Conservation (phyloP, 2,113 vertebrate species). For the Alouatta palliata region DNA sequence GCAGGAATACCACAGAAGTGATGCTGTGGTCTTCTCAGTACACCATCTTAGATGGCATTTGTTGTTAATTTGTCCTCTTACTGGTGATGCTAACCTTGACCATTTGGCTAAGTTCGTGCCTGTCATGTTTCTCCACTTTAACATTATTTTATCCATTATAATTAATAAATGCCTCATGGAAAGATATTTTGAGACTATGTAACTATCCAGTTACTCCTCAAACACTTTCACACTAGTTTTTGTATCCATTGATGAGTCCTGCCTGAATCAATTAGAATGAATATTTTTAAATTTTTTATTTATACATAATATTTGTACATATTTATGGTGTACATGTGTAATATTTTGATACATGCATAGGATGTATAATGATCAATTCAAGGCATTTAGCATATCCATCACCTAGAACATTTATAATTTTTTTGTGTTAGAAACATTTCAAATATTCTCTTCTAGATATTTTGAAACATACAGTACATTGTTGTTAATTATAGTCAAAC, state of each 20-base stretch:
- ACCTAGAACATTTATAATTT: neutral
- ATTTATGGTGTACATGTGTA: neutral
- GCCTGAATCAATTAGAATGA: slow-evolving; percentile 42
- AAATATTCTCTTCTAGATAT: neutral
- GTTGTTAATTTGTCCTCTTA: neutral
- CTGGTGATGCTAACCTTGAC: neutral
- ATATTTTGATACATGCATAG: neutral
- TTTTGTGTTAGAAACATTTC: neutral
- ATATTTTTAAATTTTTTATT: neutral
- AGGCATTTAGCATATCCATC: neutral
- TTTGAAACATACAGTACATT: neutral
- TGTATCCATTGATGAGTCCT: neutral
- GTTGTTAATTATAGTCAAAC: neutral
- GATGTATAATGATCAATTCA: neutral
- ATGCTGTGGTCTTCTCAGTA: neutral
- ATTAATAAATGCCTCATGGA: neutral
- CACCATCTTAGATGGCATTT: neutral
- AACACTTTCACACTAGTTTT: neutral
- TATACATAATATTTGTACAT: neutral
- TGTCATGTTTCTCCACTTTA: neutral
- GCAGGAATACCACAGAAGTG: neutral
- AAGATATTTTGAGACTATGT: neutral
- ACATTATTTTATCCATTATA: neutral
- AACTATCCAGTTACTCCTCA: neutral
- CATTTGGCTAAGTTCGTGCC: neutral